Conservation (phyloP, 2,113 vertebrate species). For the Varanus salvator region DNA sequence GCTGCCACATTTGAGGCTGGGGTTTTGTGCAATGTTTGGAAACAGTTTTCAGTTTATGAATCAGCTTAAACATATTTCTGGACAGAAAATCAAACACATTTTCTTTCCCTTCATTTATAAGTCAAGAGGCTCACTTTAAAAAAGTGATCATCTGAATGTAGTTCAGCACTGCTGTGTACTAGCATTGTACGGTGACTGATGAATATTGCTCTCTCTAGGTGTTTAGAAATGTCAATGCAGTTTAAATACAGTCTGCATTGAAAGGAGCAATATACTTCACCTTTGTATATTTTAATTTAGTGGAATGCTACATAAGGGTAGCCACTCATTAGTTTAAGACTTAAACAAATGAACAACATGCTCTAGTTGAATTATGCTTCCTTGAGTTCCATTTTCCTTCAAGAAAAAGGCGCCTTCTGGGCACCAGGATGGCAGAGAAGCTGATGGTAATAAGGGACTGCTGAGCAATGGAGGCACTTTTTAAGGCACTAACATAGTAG, state of each 20-base stretch:
- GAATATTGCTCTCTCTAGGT: conserved; percentile 6
- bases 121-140: neutral
- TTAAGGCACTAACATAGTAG: conserved; percentile 19
- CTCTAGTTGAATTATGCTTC: conserved; percentile 23
- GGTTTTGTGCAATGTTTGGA: neutral
- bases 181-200: conserved; percentile 7
- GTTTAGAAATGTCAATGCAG: neutral
- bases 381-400: conserved; percentile 30
- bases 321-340: neutral
- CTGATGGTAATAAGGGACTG: conserved; percentile 23
- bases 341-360: conserved; percentile 2
- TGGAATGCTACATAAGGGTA: neutral
- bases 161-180: neutral
- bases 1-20: neutral
- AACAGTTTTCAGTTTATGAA: neutral
- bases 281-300: conserved; percentile 32
- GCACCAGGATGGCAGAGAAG: neutral
- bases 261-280: neutral
- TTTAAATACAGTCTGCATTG: neutral
- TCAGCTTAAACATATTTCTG: neutral
- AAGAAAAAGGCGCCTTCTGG: conserved; percentile 10
- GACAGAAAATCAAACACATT: neutral
- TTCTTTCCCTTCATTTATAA: conserved; percentile 20
- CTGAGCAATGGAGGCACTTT: conserved; percentile 32
- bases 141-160: neutral